Evolutionary conservation across 2,797 vertebrate species (phyloP), one percentile per base, ranked within the genome.

Genomic region (Acipenser transmontanus): DNA sequence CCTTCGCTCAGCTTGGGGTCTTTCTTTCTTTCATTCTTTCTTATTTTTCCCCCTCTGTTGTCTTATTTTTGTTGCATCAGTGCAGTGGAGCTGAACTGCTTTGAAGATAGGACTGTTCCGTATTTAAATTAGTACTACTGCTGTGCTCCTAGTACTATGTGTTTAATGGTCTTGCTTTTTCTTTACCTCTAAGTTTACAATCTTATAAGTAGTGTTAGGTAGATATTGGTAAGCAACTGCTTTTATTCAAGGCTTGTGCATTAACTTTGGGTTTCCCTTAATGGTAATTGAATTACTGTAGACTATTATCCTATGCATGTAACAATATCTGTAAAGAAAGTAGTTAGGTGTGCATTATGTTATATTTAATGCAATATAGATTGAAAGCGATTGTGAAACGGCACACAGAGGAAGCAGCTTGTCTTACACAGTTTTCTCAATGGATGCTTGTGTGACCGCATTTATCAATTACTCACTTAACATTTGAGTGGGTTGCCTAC

Each of bases 1-100:
- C 66, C 67, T 59, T 56, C 66, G 60, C 68, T 68, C 66, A 12
- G 52, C 47, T 56, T 64, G 68, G 67, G 34, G 69, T 76, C 72
- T 51, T 62, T 51, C 56, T 34, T 62, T 67, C 65, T 68, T 71
- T 14, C 12, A 13, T 20, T 11, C 62, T 6, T 64, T 7, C 60
- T 62, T 50, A 47, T 13, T 64, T 69, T 62, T 47, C 8, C 62
- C 63, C 49, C 49, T 14, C 7, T 11, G 59, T 47, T 52, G 0
- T 49, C 49, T 34, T 50, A 7, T 17, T 52, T 65, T 63, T 59
- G 51, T 62, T 47, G 52, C 13, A 13, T 61, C 11, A 17, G 47
- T 56, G 8, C 57, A 9, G 61, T 12, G 47, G 34, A 10, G 1
- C 69, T 2, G 65, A 59, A 66, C 47, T 66, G 59, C 9, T 50